Evolutionary conservation across 2,888 invertebrate species (phyloP).

Genomic region (Lochmaea capreae): DNA sequence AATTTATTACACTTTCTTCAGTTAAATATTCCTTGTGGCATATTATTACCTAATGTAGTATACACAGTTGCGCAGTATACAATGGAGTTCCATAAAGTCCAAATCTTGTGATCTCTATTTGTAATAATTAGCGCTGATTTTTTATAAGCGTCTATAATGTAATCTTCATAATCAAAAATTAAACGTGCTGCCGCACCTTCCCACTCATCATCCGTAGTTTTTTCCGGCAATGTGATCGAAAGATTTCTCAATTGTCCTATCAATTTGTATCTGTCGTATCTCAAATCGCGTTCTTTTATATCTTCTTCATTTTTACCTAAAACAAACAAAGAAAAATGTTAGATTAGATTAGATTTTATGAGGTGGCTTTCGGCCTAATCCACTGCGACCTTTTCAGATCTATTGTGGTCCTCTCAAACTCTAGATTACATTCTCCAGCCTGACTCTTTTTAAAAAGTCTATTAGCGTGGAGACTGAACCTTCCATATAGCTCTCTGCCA

Average conservation of each 20-base stretch:
- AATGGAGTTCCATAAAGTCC: constrained; percentile 89
- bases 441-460: no score
- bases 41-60: constrained; percentile 84
- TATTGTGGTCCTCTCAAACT: no score
- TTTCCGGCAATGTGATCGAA: constrained; percentile 54
- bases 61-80: constrained; percentile 90
- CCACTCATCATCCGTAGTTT: constrained; percentile 64
- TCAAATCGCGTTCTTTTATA: constrained; percentile 56
- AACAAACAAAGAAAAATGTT: constrained; percentile 28
- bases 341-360: no score
- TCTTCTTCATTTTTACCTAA: constrained; percentile 55
- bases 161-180: constrained; percentile 70
- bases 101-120: constrained; percentile 68
- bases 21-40: no score
- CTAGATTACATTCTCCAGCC: no score
- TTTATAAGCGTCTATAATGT: constrained; percentile 58
- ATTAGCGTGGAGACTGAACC: no score
- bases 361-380: no score
- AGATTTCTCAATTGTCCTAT: constrained; percentile 57
- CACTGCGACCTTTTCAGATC: no score
- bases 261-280: constrained; percentile 55
- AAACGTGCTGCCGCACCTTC: constrained; percentile 66
- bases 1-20: no score
- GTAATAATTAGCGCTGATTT: constrained; percentile 55
- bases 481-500: no score